phyloP scores from a whole-genome alignment of 2,888 invertebrate genomes.

The Noctua pronuba region DNA sequence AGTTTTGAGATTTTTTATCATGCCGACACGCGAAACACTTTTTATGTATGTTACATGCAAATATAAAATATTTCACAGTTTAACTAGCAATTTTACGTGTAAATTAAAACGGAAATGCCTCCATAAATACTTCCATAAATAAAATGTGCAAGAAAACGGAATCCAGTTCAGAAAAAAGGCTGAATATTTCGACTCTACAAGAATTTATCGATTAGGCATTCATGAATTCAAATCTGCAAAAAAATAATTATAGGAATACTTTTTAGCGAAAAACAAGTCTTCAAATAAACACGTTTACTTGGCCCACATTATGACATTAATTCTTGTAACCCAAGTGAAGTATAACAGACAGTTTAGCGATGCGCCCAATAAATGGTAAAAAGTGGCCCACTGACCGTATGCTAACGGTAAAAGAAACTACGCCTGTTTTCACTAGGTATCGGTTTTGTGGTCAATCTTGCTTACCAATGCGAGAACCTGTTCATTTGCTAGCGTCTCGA shows the following conservation, averaged over 20 bases:
- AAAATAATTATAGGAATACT: constrained; percentile 42
- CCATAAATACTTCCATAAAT: not conserved
- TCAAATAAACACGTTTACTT: constrained; percentile 56
- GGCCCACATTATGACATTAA: constrained; percentile 57
- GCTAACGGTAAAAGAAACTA: constrained; percentile 82
- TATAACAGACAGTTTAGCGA: constrained; percentile 79
- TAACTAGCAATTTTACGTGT: constrained; percentile 9
- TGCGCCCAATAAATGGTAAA: constrained; percentile 84
- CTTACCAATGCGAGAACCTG: constrained; percentile 64
- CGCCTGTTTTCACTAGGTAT: constrained; percentile 80
- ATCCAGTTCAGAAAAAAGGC: not conserved
- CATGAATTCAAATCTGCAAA: constrained; percentile 22
- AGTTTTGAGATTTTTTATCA: constrained; percentile 47
- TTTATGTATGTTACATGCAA: constrained; percentile 40
- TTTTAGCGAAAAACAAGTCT: constrained; percentile 59
- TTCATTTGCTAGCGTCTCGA: constrained; percentile 50
- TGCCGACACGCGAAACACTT: constrained; percentile 45
- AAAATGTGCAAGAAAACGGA: constrained; percentile 2
- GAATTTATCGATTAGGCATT: constrained; percentile 3
- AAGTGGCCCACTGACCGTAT: constrained; percentile 86
- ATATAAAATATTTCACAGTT: constrained; percentile 26
- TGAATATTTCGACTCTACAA: constrained; percentile 7
- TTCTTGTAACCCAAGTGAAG: constrained; percentile 65
- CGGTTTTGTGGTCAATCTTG: constrained; percentile 70
- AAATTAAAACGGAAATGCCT: constrained; percentile 45